Evolutionary conservation across 2,113 vertebrate species (phyloP).

Genomic region (Oryzias celebensis): DNA sequence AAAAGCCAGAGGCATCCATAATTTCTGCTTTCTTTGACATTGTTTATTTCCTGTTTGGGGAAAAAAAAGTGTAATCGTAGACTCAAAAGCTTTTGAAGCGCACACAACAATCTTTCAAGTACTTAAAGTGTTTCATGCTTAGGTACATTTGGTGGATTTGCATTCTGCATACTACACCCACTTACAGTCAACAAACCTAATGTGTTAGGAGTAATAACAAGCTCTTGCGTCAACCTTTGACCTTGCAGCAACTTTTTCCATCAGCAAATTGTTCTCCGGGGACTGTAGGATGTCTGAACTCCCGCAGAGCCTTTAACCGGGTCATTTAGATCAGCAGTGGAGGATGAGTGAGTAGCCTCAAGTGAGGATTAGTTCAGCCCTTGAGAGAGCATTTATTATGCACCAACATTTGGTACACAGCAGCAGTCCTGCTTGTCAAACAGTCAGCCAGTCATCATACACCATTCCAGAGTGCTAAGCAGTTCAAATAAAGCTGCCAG

Average conservation of each 20-base stretch:
- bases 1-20: not conserved
- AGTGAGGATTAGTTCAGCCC: slow-evolving; percentile 13
- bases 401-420: slow-evolving; percentile 12
- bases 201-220: not conserved
- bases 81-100: not conserved
- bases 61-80: not conserved
- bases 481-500: not conserved
- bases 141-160: not conserved
- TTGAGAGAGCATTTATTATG: slow-evolving; percentile 28
- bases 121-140: not conserved
- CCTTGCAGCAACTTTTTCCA: not conserved
- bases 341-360: slow-evolving; percentile 15
- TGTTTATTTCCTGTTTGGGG: not conserved
- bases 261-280: slow-evolving; percentile 6
- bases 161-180: not conserved
- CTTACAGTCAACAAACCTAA: slow-evolving; percentile 11
- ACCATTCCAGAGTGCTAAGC: not conserved
- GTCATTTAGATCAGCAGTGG: not conserved
- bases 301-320: slow-evolving; percentile 19
- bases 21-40: not conserved
- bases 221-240: slow-evolving; percentile 5
- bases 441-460: not conserved
- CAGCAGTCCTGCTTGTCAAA: slow-evolving; percentile 4
- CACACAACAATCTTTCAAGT: not conserved
- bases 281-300: slow-evolving; percentile 6